Evolutionary conservation across 1,140 invertebrate genomes (phyloP).

Genomic region (Brachionus koreanus): DNA sequence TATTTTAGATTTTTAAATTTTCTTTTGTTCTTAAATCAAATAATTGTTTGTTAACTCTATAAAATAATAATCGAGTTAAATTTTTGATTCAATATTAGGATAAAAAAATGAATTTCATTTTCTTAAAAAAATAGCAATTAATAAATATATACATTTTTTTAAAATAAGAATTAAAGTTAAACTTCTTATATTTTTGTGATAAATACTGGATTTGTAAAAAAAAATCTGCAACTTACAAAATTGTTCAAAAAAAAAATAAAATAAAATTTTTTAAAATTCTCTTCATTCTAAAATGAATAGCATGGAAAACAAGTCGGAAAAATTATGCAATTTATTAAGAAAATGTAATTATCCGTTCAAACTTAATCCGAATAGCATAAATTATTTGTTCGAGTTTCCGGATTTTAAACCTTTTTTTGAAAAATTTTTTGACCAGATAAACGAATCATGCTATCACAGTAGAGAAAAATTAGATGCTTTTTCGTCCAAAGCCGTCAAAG

Average conservation of each 20-base stretch:
- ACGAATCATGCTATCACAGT: background rate
- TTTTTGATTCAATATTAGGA: too few species aligned
- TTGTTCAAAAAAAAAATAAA: background rate
- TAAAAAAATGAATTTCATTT: too few species aligned
- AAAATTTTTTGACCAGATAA: background rate
- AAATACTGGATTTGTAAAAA: background rate
- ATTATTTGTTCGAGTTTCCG: constrained; percentile 32
- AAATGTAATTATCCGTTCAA: background rate
- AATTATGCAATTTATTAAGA: constrained; percentile 17
- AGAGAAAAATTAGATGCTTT: background rate
- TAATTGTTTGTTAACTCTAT: too few species aligned
- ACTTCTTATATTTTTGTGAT: too few species aligned
- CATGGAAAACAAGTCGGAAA: constrained; percentile 33
- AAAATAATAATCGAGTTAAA: too few species aligned
- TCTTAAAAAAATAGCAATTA: too few species aligned
- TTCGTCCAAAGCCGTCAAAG: background rate
- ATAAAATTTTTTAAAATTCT: background rate
- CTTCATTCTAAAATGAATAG: background rate
- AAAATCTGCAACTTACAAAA: background rate
- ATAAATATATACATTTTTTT: too few species aligned
- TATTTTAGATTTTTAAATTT: too few species aligned
- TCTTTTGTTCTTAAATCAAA: too few species aligned
- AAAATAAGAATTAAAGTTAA: too few species aligned
- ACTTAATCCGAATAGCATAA: constrained; percentile 10
- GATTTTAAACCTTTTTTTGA: constrained; percentile 30